phyloP scores from a whole-genome alignment of 2,113 vertebrate species.

The Otocyon megalotis region DNA sequence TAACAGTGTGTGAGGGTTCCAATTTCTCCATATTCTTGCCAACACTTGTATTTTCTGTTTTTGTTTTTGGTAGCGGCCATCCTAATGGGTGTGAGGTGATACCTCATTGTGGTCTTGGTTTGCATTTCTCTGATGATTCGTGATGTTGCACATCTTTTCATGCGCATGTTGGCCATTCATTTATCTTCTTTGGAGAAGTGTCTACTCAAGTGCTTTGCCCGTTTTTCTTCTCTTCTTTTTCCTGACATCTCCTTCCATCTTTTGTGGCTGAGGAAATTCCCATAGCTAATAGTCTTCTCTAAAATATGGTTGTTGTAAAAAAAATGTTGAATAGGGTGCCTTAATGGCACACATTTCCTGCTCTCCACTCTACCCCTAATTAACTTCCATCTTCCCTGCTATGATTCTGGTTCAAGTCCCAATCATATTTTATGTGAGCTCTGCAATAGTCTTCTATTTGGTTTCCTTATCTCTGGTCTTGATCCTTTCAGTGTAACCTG shows the following conservation, averaged over 20 bases:
- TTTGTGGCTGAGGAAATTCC: not conserved
- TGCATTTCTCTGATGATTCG: conserved; percentile 25
- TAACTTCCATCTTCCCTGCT: not conserved
- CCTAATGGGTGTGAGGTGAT: not conserved
- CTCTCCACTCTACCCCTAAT: not conserved
- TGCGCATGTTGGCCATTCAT: not conserved
- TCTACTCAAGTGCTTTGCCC: not conserved
- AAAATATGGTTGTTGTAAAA: not conserved
- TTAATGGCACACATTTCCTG: not conserved
- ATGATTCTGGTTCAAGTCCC: not conserved
- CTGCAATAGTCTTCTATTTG: not conserved
- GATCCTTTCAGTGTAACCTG: not conserved
- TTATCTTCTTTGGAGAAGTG: not conserved
- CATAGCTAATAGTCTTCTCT: not conserved
- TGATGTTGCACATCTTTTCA: not conserved
- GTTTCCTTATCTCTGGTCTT: not conserved
- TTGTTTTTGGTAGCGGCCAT: not conserved
- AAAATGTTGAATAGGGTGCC: not conserved
- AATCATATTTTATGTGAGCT: not conserved
- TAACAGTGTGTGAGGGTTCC: not conserved
- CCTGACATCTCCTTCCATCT: not conserved
- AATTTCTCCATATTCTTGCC: not conserved
- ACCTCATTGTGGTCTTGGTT: not conserved
- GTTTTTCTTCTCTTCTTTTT: conserved; percentile 8
- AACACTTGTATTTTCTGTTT: not conserved